Base-by-base conservation (phyloP, 1,140 invertebrate genomes). In the Bombus haemorrhoidalis region DNA sequence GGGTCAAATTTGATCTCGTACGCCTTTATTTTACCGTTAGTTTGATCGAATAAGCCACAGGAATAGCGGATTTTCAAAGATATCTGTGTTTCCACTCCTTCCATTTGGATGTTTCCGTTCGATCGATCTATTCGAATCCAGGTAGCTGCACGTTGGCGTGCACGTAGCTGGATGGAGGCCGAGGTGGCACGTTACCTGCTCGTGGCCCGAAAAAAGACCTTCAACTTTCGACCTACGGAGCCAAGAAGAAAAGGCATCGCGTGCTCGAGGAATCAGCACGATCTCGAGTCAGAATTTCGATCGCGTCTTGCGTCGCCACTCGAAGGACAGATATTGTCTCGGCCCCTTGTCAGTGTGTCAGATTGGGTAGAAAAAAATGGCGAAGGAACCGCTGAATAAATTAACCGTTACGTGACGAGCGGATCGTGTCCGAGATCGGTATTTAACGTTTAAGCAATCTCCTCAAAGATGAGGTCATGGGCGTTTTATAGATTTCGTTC, bases 221-320 rank as follows among this genome's bases (percentile, higher is more conserved):
- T 93, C 91, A 92, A 91, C 91, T 90, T 89, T 89, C 89, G 89
- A 86, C 91, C 91, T 90, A 90, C 87, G 69, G 69, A 84, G 64
- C 37, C 41, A 28, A n/a, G 53, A 68, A 37, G 86, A 81, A 83
- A 90, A 79, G 85, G 66, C 59, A 90, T 90, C 89, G 89, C 89
- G 89, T 90, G 89, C 25, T 34, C 59, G 64, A 32, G 59, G 69
- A 85, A 90, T 87, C 88, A 80, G 81, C 77, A 57, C 62, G 75
- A 90, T 90, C 89, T 69, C 64, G 53, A 72, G 84, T 37, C 32
- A 66, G 41, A 64, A 74, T 71, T 90, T 90, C 86, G 89, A 89
- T 87, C 89, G 87, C 43, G 18, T 66, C 66, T 75, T 37, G 68
- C 85, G 81, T 81, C 74, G 81, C 72, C 81, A 81, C 77, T 86